A percentile compares a stretch with the other conserved stretches of the same genome.
Conservation (phyloP, 2,888 invertebrate genomes). For the Volucella inanis region DNA sequence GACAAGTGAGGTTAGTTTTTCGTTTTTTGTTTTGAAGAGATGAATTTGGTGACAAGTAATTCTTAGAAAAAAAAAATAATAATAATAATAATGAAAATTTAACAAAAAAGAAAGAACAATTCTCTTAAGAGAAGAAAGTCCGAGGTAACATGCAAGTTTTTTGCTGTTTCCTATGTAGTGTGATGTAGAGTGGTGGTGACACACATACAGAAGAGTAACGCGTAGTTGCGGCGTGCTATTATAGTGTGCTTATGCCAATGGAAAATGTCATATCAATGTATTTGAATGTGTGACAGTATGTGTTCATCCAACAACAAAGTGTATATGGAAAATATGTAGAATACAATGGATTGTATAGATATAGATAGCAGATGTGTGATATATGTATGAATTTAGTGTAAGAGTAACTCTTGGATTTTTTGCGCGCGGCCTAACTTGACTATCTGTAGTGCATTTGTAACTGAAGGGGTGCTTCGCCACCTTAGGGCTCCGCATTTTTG, state of each 20-base stretch:
- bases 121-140: conserved; percentile 57
- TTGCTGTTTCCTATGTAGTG: conserved; percentile 16
- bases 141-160: conserved; percentile 61
- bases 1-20: conserved; percentile 60
- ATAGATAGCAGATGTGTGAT: conserved; percentile 9
- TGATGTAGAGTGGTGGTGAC: conserved; percentile 48
- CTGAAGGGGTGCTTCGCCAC: conserved; percentile 42
- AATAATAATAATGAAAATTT: neutral
- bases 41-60: conserved; percentile 20
- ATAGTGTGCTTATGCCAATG: conserved; percentile 25
- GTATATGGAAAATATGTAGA: conserved; percentile 41
- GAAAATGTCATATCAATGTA: conserved; percentile 39
- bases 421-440: conserved; percentile 29
- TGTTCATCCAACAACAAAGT: conserved; percentile 51
- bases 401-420: conserved; percentile 36
- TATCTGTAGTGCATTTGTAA: conserved; percentile 37
- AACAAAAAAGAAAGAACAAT: neutral
- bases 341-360: conserved; percentile 12
- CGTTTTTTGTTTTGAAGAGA: conserved; percentile 8
- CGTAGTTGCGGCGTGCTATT: conserved; percentile 61
- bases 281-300: conserved; percentile 20
- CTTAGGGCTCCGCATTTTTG: conserved; percentile 44
- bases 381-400: conserved; percentile 59
- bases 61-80: conserved; percentile 1
- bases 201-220: conserved; percentile 56